Base-by-base conservation (phyloP, 2,113 vertebrate genomes). In the Alouatta palliata region DNA sequence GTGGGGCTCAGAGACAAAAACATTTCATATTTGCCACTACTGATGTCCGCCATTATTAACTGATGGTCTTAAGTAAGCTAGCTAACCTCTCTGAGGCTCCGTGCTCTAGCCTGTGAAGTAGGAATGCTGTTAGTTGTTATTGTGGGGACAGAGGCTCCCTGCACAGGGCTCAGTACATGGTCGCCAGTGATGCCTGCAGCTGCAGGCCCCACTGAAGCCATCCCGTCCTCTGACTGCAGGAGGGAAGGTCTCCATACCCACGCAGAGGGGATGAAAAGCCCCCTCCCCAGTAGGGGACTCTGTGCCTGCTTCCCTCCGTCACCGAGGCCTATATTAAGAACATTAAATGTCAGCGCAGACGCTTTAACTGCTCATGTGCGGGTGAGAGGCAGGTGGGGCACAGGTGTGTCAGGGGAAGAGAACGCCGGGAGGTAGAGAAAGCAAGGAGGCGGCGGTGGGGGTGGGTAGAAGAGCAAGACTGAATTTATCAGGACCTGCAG, bases 251-350 rank as follows among this genome's bases (percentile, higher is more conserved):
- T 66, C 73, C 2, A 0, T 1, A 14, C 37, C 45, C 70, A 19
- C 0, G 0, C 43, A 27, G 9, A 2, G 21, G 66, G 80, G 47
- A 14, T 30, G 70, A 25, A 35, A 58, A 30, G 12, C 58, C 49
- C 49, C 49, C 20, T 66, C n/a, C 81, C 68, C 0, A 0, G 76
- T 70, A 71, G 96, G 96, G 94, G 95, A 88, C 83, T 66, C 88
- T 23, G 82, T 27, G 64, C 89, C 82, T 79, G 85, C 32, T 82
- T 68, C 43, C 43, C 75, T 89, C 96, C 97, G 95, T 94, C 96
- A 90, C 95, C 23, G 2, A 82, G 94, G 96, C 90, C 97, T 97
- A 96, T 97, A 97, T 97, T 97, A 97, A 95, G 97, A 97, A 92
- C 90, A 61, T 49, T 92, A 96, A 96, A 96, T 98, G 97, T 96